Conservation (phyloP, 2,113 vertebrate species). For the Podiceps cristatus region DNA sequence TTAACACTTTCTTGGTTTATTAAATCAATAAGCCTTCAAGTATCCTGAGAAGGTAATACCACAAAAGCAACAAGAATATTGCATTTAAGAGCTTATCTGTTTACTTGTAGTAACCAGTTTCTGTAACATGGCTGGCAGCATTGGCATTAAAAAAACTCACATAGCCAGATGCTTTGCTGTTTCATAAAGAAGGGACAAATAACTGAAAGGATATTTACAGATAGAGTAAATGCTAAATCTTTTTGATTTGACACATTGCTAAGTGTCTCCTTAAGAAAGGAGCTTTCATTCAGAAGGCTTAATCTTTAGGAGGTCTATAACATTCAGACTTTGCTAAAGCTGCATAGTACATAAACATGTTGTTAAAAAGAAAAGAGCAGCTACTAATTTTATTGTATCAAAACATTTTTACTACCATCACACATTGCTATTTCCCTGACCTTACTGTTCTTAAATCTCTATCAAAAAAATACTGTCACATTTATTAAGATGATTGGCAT, state of each 20-base stretch:
- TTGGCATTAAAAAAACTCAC: not conserved
- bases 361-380: not conserved
- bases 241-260: not conserved
- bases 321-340: not conserved
- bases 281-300: not conserved
- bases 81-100: not conserved
- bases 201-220: not conserved
- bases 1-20: not conserved
- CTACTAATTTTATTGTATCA: not conserved
- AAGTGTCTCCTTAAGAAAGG: not conserved
- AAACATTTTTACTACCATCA: not conserved
- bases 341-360: not conserved
- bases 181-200: not conserved
- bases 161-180: not conserved
- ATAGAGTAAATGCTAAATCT: not conserved
- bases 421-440: not conserved
- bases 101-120: not conserved
- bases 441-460: not conserved
- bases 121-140: not conserved
- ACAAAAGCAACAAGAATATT: not conserved
- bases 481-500: not conserved
- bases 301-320: not conserved
- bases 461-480: not conserved
- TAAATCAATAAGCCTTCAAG: not conserved
- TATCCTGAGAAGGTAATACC: not conserved